phyloP scores from a whole-genome alignment of 2,797 vertebrate genomes.

The Phataginus tricuspis region DNA sequence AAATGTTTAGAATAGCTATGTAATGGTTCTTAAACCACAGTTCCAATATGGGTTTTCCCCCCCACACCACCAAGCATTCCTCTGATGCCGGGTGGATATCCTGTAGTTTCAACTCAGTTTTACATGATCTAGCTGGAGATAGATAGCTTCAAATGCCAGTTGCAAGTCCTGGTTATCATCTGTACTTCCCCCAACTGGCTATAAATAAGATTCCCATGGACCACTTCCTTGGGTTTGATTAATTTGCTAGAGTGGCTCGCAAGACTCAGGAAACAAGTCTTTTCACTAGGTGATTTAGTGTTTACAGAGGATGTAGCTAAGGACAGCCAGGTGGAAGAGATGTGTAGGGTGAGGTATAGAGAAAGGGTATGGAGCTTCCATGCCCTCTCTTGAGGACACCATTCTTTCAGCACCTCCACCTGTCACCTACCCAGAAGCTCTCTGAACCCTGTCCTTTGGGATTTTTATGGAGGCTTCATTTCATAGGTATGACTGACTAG shows the following conservation, averaged over 20 bases:
- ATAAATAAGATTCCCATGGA: not conserved
- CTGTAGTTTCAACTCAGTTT: not conserved
- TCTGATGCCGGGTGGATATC: not conserved
- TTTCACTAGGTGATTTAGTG: not conserved
- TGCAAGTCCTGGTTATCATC: not conserved
- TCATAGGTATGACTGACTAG: not conserved
- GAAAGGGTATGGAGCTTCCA: not conserved
- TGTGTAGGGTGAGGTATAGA: not conserved
- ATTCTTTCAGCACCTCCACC: not conserved
- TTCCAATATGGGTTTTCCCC: not conserved
- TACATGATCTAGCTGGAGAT: not conserved
- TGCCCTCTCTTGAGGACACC: not conserved
- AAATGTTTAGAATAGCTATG: not conserved
- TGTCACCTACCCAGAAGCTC: not conserved
- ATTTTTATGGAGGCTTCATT: not conserved
- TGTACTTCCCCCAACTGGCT: not conserved
- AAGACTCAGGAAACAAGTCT: not conserved
- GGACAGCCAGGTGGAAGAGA: not conserved
- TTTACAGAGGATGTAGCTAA: not conserved
- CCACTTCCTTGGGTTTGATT: not conserved
- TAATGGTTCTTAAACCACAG: not conserved
- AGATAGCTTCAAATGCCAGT: not conserved
- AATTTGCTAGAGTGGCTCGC: not conserved
- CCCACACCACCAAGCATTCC: not conserved
- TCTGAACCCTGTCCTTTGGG: not conserved